phyloP scores from a whole-genome alignment of 2,888 invertebrate genomes.

The Plusia festucae region DNA sequence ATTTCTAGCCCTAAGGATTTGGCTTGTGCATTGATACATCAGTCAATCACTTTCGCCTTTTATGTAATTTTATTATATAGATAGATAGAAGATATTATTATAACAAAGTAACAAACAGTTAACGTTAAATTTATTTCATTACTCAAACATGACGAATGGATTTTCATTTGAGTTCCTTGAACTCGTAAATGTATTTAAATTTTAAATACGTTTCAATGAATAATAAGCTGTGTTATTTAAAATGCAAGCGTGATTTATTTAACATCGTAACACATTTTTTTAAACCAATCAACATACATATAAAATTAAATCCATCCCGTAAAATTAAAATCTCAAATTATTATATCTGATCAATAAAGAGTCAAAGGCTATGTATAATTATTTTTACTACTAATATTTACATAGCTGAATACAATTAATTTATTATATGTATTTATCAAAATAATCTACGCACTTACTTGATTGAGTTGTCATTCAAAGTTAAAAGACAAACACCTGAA shows the following conservation, averaged over 20 bases:
- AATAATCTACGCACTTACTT: conserved; percentile 40
- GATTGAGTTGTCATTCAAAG: conserved; percentile 32
- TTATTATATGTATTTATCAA: conserved; percentile 46
- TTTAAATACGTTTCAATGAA: background rate
- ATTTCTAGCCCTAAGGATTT: too few species aligned
- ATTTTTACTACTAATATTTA: conserved; percentile 64
- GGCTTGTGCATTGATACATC: too few species aligned
- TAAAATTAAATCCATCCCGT: conserved; percentile 10
- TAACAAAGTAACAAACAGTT: background rate
- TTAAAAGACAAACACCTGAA: background rate
- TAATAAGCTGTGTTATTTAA: background rate
- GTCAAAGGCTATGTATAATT: conserved; percentile 50
- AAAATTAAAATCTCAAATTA: conserved; percentile 42
- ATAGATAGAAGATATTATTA: too few species aligned
- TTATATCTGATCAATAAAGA: conserved; percentile 62
- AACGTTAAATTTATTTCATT: background rate
- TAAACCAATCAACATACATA: conserved; percentile 16
- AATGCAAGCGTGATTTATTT: conserved; percentile 17
- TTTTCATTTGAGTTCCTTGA: background rate
- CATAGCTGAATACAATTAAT: conserved; percentile 63
- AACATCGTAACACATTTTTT: conserved; percentile 19
- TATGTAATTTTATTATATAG: too few species aligned
- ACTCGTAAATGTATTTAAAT: conserved; percentile 3
- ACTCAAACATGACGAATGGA: background rate
- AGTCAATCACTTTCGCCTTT: too few species aligned